A percentile compares a stretch with the other conserved stretches of the same genome.
Conservation (phyloP, 1,140 invertebrate species). For the Octopus bimaculoides region DNA sequence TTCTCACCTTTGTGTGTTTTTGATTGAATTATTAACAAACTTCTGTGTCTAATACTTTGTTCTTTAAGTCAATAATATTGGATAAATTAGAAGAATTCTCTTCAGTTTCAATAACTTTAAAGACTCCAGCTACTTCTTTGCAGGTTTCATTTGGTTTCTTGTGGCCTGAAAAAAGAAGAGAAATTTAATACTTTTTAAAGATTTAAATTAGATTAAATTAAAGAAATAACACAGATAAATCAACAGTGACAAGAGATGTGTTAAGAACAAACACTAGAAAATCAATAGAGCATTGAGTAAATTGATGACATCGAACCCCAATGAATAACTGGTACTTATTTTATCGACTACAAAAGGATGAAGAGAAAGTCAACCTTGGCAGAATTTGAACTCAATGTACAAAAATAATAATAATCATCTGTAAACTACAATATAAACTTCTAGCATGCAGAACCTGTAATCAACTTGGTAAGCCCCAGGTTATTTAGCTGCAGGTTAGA, state of each 20-base stretch:
- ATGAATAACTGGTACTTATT: not conserved
- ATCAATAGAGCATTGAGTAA: not conserved
- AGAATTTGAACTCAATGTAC: too few species aligned
- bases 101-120: constrained; percentile 3
- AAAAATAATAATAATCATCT: too few species aligned
- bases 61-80: not conserved
- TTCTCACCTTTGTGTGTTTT: not conserved
- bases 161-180: not conserved
- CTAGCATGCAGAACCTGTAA: too few species aligned
- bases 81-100: not conserved
- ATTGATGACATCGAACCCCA: not conserved
- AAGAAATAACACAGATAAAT: not conserved
- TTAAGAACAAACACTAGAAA: not conserved
- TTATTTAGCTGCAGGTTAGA: too few species aligned
- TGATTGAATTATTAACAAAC: not conserved
- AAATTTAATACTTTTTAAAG: not conserved
- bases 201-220: not conserved
- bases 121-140: constrained; percentile 3
- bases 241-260: not conserved
- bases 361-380: not conserved
- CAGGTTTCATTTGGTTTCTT: not conserved
- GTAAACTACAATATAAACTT: too few species aligned
- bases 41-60: not conserved
- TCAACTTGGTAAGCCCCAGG: too few species aligned
- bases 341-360: not conserved